These are phyloP conservation scores for Allophyes oxyacanthae DNA, from an alignment of 2,888 invertebrate genomes.

Conservation along the genomic window DNA sequence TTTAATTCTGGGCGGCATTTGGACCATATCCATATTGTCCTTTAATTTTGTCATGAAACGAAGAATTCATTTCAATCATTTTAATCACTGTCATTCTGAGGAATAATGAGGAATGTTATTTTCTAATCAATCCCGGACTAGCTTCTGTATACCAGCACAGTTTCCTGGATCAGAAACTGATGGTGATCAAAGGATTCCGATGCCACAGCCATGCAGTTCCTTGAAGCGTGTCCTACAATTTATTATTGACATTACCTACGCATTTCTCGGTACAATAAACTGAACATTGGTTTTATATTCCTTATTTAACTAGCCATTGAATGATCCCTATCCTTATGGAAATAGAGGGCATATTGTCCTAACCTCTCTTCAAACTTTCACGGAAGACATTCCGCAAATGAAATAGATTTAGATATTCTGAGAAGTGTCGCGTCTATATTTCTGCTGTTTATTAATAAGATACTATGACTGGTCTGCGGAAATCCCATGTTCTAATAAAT, in stretches of 20 bases:
- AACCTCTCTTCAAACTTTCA: slow-evolving; percentile 59
- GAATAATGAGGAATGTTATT: no score
- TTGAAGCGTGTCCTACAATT: slow-evolving; percentile 62
- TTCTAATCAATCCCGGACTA: no score
- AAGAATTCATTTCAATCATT: no score
- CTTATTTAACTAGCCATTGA: slow-evolving; percentile 50
- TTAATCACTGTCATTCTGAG: no score
- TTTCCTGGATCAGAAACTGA: slow-evolving; percentile 9
- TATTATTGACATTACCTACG: slow-evolving; percentile 63
- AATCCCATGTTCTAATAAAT: slow-evolving; percentile 36
- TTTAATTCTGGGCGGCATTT: no score
- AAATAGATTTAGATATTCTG: slow-evolving; percentile 74
- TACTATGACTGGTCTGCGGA: slow-evolving; percentile 39
- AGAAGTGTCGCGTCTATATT: slow-evolving; percentile 66
- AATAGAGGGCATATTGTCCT: slow-evolving; percentile 31
- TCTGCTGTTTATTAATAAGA: slow-evolving; percentile 51
- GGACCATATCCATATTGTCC: no score
- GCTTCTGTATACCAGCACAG: background rate
- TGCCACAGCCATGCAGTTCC: slow-evolving; percentile 23
- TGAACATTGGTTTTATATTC: slow-evolving; percentile 54
- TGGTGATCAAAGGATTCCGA: slow-evolving; percentile 37
- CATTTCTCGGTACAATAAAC: slow-evolving; percentile 66
- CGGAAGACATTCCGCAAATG: slow-evolving; percentile 71
- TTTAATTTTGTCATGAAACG: no score
- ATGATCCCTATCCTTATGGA: slow-evolving; percentile 4